phyloP scores from a whole-genome alignment of 2,888 invertebrate genomes.

The Lycaena phlaeas region DNA sequence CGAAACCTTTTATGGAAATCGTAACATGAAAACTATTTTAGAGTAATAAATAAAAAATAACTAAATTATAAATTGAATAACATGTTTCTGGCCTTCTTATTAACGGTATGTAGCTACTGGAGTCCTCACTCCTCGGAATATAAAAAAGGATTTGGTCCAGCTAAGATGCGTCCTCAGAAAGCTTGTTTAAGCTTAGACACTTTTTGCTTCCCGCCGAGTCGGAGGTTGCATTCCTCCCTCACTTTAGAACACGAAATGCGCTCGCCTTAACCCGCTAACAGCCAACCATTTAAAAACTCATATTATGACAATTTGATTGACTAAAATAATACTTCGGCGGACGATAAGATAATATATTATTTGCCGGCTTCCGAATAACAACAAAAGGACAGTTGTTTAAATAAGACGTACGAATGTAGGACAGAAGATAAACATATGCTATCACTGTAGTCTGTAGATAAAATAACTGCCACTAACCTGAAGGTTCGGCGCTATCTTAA shows the following conservation, averaged over 20 bases:
- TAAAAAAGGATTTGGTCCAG: conserved; percentile 40
- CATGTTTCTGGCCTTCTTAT: not conserved
- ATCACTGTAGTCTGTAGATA: conserved; percentile 53
- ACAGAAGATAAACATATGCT: conserved; percentile 46
- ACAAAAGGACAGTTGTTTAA: conserved; percentile 2
- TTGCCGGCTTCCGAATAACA: conserved; percentile 9
- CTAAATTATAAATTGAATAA: too few relatives aligned
- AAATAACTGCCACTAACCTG: conserved; percentile 60
- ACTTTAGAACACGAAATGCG: conserved; percentile 26
- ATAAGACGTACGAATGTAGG: conserved; percentile 37
- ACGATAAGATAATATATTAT: conserved; percentile 8
- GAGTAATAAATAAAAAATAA: too few relatives aligned
- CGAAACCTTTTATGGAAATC: too few relatives aligned
- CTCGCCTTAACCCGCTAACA: conserved; percentile 25
- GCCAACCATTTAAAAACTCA: too few relatives aligned
- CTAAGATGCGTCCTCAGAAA: conserved; percentile 48
- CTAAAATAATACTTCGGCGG: too few relatives aligned
- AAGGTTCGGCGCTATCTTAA: conserved; percentile 67
- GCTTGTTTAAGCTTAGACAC: conserved; percentile 45
- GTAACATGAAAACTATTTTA: too few relatives aligned
- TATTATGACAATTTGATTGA: too few relatives aligned
- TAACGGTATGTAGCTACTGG: not conserved
- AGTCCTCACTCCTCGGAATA: too few relatives aligned
- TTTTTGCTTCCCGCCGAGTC: conserved; percentile 49
- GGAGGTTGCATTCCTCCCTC: conserved; percentile 53